These are phyloP conservation scores for Sebastes ruberrimus DNA, from an alignment of 2,797 vertebrate species.

Conservation along the genomic window DNA sequence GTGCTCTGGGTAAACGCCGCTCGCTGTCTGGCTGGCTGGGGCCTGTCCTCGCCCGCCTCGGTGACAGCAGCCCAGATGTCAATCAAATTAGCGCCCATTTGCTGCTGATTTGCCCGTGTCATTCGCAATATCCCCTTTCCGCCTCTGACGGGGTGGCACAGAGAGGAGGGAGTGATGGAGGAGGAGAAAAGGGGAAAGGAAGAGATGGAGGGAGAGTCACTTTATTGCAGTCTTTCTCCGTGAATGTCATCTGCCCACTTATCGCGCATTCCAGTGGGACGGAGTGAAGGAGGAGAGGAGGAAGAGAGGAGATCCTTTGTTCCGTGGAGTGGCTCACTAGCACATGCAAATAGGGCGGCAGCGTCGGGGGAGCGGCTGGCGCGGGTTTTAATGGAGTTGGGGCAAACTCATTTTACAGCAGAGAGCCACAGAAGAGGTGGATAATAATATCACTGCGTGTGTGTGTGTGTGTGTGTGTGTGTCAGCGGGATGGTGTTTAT, in stretches of 20 bases:
- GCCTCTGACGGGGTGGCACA: conserved; percentile 71
- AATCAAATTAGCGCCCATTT: conserved; percentile 99
- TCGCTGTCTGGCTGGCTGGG: conserved; percentile 60
- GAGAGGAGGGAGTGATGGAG: conserved; percentile 43
- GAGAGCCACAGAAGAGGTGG: conserved; percentile 93
- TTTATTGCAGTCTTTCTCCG: conserved; percentile 85
- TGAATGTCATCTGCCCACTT: conserved; percentile 99
- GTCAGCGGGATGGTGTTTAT: conserved; percentile 36
- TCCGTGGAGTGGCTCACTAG: conserved; percentile 93
- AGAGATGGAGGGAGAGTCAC: conserved; percentile 65
- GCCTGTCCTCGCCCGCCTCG: conserved; percentile 76
- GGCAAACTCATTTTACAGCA: conserved; percentile 99
- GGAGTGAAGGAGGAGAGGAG: conserved; percentile 69
- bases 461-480: conserved; percentile 54
- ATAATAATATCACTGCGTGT: conserved; percentile 80
- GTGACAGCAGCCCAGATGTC: conserved; percentile 99
- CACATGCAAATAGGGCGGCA: conserved; percentile 95
- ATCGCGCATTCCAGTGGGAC: conserved; percentile 83
- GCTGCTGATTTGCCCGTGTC: conserved; percentile 99
- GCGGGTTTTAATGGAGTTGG: conserved; percentile 99
- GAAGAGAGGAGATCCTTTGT: conserved; percentile 90
- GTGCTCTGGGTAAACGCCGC: conserved; percentile 86
- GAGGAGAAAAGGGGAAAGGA: conserved; percentile 28
- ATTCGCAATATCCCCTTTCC: conserved; percentile 95
- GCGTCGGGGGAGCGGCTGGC: conserved; percentile 91